Evolutionary conservation across 2,888 invertebrate genomes (phyloP), one percentile per base, ranked within the genome.

Genomic region (Lochmaea crataegi): DNA sequence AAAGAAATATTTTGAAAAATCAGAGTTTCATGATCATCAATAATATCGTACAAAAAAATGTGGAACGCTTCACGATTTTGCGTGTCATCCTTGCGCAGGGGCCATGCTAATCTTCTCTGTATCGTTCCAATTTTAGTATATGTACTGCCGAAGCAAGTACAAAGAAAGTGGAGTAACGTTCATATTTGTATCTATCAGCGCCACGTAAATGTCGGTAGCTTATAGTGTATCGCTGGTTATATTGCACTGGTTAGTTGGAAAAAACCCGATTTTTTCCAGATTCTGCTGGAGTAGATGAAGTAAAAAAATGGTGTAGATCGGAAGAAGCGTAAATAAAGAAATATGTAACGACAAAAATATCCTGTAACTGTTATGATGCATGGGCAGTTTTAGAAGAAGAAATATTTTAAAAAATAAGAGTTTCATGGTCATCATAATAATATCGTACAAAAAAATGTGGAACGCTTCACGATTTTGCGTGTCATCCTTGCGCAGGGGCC

Each of bases 81-180:
- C 94, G 93, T 94, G 93, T 94, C 93, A 94, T 94, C 93, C 94
- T 94, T 94, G 93, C 93, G 93, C 93, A 94, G 93, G 93, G 93
- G 93, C 93, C 93, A 94, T 94, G 94, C 93, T 94, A 93, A 94
- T 94, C 94, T 94, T 94, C 94, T 94, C 94, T 94, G 93, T 94
- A 94, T 94, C 93, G 93, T 94, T 94, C 93, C 93, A 94, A 94
- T 93, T 94, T 93, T 94, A 93, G 92, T 92, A 91, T 91, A 92
- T 92, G 91, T 92, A 92, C 91, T 91, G 91, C 91, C 91, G 91
- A 92, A 92, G 91, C 91, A 90, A 91, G 91, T 91, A 91, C 91
- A 82, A 32, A 3, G 0, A 14, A 6, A 2, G 0, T 0, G 1
- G 51, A n/a, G 1, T 2, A n/a, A 2, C 51, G 51, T 7, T 51